These are phyloP conservation scores for Bryconaethiops microstoma DNA, from an alignment of 2,797 vertebrate genomes.

Conservation along the genomic window DNA sequence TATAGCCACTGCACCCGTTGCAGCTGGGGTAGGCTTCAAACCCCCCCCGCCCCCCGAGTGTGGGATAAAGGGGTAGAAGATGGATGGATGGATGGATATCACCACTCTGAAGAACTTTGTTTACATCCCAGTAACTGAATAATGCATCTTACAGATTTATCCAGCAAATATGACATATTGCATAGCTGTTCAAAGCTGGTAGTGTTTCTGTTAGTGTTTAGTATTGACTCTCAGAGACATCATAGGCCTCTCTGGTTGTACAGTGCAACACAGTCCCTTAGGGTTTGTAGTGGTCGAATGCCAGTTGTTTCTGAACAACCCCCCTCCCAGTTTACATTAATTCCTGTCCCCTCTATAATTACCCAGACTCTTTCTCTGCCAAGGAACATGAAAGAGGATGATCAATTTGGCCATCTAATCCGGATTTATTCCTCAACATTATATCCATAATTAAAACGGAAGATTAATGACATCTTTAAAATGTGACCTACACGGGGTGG, in stretches of 20 bases:
- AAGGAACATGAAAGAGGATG: slow-evolving; percentile 51
- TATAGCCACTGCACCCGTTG: too few relatives aligned
- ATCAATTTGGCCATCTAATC: slow-evolving; percentile 65
- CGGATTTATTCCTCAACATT: slow-evolving; percentile 59
- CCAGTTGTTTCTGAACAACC: slow-evolving; percentile 28
- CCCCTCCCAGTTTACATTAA: not conserved
- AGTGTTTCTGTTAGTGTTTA: not conserved
- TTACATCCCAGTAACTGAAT: too few relatives aligned
- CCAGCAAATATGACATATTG: too few relatives aligned
- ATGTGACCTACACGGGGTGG: slow-evolving; percentile 61
- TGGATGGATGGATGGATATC: too few relatives aligned
- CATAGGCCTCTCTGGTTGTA: slow-evolving; percentile 31
- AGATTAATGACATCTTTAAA: slow-evolving; percentile 68
- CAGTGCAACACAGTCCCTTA: slow-evolving; percentile 1
- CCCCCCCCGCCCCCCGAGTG: too few relatives aligned
- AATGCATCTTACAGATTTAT: too few relatives aligned
- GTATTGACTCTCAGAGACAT: not conserved
- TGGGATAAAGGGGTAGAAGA: too few relatives aligned
- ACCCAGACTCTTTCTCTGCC: slow-evolving; percentile 57
- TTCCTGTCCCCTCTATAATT: slow-evolving; percentile 51
- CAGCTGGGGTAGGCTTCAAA: too few relatives aligned
- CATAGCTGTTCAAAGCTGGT: too few relatives aligned
- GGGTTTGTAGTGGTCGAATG: slow-evolving; percentile 2
- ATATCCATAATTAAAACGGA: slow-evolving; percentile 67
- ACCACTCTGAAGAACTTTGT: too few relatives aligned